phyloP scores from a whole-genome alignment of 1,140 invertebrate species.

The Euura lappo region DNA sequence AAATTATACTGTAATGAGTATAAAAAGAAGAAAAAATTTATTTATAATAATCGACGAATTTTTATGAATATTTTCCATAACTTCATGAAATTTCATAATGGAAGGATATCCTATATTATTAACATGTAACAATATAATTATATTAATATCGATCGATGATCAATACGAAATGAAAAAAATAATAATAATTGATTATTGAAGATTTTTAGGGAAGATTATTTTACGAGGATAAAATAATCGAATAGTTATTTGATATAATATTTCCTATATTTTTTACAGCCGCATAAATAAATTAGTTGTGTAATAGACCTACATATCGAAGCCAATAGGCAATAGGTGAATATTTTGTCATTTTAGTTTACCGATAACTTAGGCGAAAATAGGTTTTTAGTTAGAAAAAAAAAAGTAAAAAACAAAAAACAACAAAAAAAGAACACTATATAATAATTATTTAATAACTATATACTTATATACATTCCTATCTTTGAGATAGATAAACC shows the following conservation, averaged over 20 bases:
- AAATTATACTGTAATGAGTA: too few species aligned
- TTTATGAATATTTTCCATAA: slow-evolving; percentile 48
- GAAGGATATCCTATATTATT: slow-evolving; percentile 17
- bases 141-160: background rate
- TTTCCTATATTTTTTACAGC: slow-evolving; percentile 15
- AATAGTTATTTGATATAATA: slow-evolving; percentile 9
- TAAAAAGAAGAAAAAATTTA: too few species aligned
- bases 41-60: background rate
- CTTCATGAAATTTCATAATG: slow-evolving; percentile 76
- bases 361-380: background rate
- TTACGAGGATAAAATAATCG: background rate
- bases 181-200: too few species aligned
- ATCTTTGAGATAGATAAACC: background rate
- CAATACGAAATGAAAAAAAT: background rate
- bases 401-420: background rate
- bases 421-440: too few species aligned
- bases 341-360: slow-evolving; percentile 9
- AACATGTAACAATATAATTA: too few species aligned
- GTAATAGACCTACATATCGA: slow-evolving; percentile 11
- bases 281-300: slow-evolving; percentile 12
- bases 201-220: too few species aligned
- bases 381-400: slow-evolving; percentile 9
- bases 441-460: background rate
- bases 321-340: slow-evolving; percentile 12
- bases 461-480: slow-evolving; percentile 1